Base-by-base conservation (phyloP, 2,888 invertebrate genomes). In the Subacronicta megacephala region DNA sequence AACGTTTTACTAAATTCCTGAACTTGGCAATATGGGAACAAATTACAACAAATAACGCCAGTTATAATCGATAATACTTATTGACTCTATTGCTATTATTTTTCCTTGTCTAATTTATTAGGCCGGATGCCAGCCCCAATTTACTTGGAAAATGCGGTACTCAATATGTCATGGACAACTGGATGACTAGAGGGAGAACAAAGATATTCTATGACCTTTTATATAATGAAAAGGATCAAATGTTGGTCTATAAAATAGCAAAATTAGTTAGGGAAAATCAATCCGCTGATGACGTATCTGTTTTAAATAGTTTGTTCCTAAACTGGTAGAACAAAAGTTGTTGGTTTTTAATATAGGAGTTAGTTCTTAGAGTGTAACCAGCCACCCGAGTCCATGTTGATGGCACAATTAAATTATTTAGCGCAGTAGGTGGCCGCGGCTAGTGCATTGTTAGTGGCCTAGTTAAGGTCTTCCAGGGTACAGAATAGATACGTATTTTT, bases 1-100 rank as follows among this genome's bases (percentile, higher is more conserved):
- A 60, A 58, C 23, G 9, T 15, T 16, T 41, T 6, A 42, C n/a
- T 33, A 29, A 42, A 62, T 68, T 45, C 51, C 37, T 31, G 47
- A 23, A 26, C 36, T 40, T 40, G 23, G 31, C 40, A 49, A 44
- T 13, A 9, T 36, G 18, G 15, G 12, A 1, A 26, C 31, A 31
- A 1, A 31, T 26, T 31, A 31, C 29, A 4, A 29, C 29, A n/a
- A n/a, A 31, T n/a, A 31, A 31, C n/a, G 7, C n/a, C 2, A 13
- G 15, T 13, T 15, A 41, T 26, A 10, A 13, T 41, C 6, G 10
- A 41, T 15, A 15, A 26, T 26, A 17, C 37, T n/a, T 18, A 20
- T 38, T 16, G 41, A 16, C 20, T 13, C 23, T 23, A 15, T 26
- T 26, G 29, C 26, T 42, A 29, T 15, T 38, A 13, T 20, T 38